Base-by-base conservation (phyloP, 2,888 invertebrate species). In the Ormyrus nitidulus region DNA sequence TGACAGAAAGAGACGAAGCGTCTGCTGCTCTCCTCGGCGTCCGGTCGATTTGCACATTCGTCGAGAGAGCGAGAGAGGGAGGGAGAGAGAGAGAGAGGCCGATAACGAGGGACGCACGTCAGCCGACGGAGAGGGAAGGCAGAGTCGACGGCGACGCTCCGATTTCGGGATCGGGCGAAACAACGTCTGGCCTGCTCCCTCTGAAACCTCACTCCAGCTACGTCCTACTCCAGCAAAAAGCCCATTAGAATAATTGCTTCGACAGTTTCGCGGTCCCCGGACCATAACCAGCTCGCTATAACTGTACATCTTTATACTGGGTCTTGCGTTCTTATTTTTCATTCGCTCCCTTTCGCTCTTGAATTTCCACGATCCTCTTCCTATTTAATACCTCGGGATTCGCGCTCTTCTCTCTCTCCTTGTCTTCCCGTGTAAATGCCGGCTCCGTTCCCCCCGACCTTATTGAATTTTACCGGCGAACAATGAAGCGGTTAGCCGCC, bases 201-300 rank as follows among this genome's bases (percentile, higher is more conserved):
- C 79, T 80, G 70, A 83, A 77, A 74, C 58, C 72, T 81, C 81
- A 79, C 70, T 81, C 80, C 69, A 1, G 53, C 62, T 54, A 46
- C 3, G 19, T 44, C 78, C 44, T 56, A 64, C 54, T 65, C 64
- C 76, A 74, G 82, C 74, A 76, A 82, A 83, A 84, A 84, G 84
- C 80, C 86, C 86, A 85, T 85, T 85, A 85, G 83, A 82, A 86
- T 87, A 88, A 88, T 87, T 87, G 86, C 85, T 85, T 83, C 81
- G 83, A 79, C 84, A 85, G 84, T 82, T 84, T 73, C 79, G 79
- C 53, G 77, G 62, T 75, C 19, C 75, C 53, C 11, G 19, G 10
- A 4, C 19, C 69, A 56, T 62, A 62, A 13, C 56, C 65, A 58
- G 69, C 46, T 64, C 65, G 59, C 58, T 48, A 49, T 58, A 46